Evolutionary conservation across 2,113 vertebrate genomes (phyloP), one percentile per base, ranked within the genome.

Genomic region (Orycteropus afer): DNA sequence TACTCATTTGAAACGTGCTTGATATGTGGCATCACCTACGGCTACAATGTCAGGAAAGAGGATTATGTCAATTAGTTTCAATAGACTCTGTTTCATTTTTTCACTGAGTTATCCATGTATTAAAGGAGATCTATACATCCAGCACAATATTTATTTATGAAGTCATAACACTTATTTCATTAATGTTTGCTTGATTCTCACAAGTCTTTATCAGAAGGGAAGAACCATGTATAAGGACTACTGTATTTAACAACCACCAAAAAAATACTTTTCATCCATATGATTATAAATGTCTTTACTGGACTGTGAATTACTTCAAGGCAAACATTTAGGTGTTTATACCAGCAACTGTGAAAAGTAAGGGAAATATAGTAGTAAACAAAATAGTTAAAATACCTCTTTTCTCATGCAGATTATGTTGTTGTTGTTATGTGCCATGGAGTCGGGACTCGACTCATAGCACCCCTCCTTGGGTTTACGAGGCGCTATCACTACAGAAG

Each of bases 121-220:
- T 65, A 88, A 92, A 86, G 34, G 23, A 45, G 11, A 2, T 42
- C 57, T 94, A 5, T 90, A 57, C 45, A 63, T 82, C 25, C 14
- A 80, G 37, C 42, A 89, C 40, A 55, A 71, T 13, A 67, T 86
- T 74, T 89, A 82, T 89, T 95, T 92, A 91, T 57, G 81, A 94
- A 79, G 71, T 23, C 65, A 20, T 78, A n/a, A 74, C 23, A 65
- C 59, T 87, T 45, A 53, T 59, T 95, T 78, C 53, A 87, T 92
- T 88, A 78, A 51, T 85, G 65, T 73, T 85, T 89, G 17, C 47
- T 81, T 55, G 32, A 32, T 78, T 90, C 85, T 79, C 59, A 77
- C n/a, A 86, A 94, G 42, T 76, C 51, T 32, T 11, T 90, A 47
- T 49, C 59, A 86, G 51, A 95, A 51, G 51, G 79, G 40, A 77